phyloP scores from a whole-genome alignment of 2,113 vertebrate species.

The Zosterops pallidus region DNA sequence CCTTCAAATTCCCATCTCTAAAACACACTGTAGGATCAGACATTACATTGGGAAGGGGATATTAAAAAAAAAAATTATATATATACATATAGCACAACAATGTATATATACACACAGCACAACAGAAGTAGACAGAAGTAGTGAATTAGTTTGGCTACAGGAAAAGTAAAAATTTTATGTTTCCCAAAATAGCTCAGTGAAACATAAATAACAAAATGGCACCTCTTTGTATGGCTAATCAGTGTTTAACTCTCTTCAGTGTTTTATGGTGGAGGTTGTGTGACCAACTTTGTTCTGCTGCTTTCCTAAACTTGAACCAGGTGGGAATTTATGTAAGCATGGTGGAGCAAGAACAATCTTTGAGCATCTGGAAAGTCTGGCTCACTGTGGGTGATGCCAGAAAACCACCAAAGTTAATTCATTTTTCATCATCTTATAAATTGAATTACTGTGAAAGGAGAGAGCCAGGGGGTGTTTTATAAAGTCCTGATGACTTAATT shows the following conservation, averaged over 20 bases:
- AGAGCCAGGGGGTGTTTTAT: background rate
- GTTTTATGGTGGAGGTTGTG: background rate
- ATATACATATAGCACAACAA: background rate
- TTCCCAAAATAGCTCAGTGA: background rate
- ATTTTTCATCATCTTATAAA: conserved; percentile 27
- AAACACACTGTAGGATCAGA: background rate
- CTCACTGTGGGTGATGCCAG: conserved; percentile 2
- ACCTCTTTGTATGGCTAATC: background rate
- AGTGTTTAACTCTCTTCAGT: background rate
- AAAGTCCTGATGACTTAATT: background rate
- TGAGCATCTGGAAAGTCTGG: background rate
- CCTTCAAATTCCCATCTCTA: background rate
- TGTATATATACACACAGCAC: background rate
- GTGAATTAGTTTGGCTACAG: background rate
- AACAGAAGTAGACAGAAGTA: background rate
- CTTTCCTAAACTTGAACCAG: conserved; percentile 8
- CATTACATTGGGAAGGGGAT: background rate
- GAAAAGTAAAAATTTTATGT: background rate
- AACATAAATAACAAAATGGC: background rate
- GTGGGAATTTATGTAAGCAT: background rate
- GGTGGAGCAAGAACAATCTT: background rate
- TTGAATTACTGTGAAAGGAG: background rate
- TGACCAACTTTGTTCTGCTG: background rate
- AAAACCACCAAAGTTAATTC: conserved; percentile 1
- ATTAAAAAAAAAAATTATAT: background rate